Conservation (phyloP, 2,797 vertebrate genomes). For the Enteromius mattozi region DNA sequence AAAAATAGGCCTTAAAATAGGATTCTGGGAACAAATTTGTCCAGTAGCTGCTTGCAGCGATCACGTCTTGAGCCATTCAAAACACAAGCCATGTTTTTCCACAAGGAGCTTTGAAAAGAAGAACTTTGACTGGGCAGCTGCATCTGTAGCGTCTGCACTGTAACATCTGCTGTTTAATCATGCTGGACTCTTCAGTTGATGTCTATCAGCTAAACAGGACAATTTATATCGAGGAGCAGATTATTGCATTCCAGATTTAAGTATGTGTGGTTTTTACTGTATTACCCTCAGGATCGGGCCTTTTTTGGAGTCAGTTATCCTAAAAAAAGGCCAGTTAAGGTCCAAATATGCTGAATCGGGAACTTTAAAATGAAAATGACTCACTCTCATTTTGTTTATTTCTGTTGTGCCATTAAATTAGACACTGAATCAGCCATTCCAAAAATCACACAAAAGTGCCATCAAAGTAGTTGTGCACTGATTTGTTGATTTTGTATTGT, state of each 20-base stretch:
- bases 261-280: conserved; percentile 3
- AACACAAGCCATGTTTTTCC: conserved; percentile 58
- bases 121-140: conserved; percentile 63
- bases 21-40: conserved; percentile 49
- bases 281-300: neutral
- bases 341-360: neutral
- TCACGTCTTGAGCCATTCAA: conserved; percentile 57
- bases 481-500: neutral
- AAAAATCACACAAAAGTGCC: neutral
- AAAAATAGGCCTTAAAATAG: conserved; percentile 48
- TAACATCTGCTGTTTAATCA: conserved; percentile 69
- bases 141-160: conserved; percentile 59
- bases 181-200: conserved; percentile 26
- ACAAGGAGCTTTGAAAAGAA: conserved; percentile 60
- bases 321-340: neutral
- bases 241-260: conserved; percentile 48
- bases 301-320: conserved; percentile 41
- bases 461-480: neutral
- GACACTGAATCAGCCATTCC: neutral
- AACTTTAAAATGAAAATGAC: neutral
- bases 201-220: conserved; percentile 24
- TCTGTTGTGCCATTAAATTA: neutral
- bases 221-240: conserved; percentile 10
- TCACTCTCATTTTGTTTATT: neutral
- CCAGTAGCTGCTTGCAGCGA: conserved; percentile 50